Evolutionary conservation across 2,888 invertebrate genomes (phyloP), one percentile per base, ranked within the genome.

Genomic region (Nemurella pictetii): DNA sequence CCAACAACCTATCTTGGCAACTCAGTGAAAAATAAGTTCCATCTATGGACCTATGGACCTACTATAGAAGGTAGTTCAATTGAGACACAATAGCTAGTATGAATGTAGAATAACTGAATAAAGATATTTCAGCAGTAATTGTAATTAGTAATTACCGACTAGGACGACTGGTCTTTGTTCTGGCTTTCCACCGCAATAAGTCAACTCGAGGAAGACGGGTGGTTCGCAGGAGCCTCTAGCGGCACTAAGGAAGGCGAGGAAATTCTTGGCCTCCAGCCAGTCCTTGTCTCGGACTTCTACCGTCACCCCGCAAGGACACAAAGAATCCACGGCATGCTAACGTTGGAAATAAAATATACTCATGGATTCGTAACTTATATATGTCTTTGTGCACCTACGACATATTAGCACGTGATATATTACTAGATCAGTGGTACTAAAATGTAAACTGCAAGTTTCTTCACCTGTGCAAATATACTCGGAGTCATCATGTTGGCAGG

Each of bases 211-310:
- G 87, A 95, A 92, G 81, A 93, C 89, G 0, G 95, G 95, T 78
- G 93, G 92, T 88, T 93, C 93, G 88, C 92, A 93, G 3, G 95
- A 94, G 80, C 95, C 95, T 81, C 92, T 90, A 3, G 95, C 92
- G 25, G 95, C 95, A n/a, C 94, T 92, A 86, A 95, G 89, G 88
- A 94, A 94, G 0, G 93, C 91, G 74, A 91, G 91, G 94, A 95
- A 94, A 88, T 93, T 92, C 89, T 93, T 93, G 15, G 91, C 89
- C 88, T 92, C 91, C 74, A 94, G 92, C 95, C 95, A 95, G 85
- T 91, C 91, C 85, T 92, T 91, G 88, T 95, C 94, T 87, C 91
- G 91, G 12, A 87, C 87, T 73, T 87, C 85, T 9, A 89, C 88
- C 15, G 86, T 86, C 0, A 89, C 88, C 4, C 88, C 88, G 28